Conservation (phyloP, 2,113 vertebrate species). For the Geococcyx californianus region DNA sequence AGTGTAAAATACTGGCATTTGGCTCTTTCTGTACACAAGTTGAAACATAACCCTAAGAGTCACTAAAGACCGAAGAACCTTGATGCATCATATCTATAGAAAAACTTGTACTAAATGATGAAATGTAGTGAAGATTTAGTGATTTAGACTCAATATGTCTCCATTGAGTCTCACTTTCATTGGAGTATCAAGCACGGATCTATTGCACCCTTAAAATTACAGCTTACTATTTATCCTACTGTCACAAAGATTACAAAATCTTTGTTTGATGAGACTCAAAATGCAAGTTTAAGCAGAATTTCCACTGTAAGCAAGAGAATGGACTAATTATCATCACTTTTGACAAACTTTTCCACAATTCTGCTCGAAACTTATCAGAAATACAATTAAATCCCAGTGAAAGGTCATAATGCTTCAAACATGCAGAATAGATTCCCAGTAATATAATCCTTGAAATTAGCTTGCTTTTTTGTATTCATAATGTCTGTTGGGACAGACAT, state of each 20-base stretch:
- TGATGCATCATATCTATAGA: not conserved
- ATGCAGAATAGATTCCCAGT: not conserved
- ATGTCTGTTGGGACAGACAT: not conserved
- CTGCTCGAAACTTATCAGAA: not conserved
- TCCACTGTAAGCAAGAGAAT: not conserved
- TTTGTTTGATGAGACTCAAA: not conserved
- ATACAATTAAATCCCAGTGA: not conserved
- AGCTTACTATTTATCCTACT: not conserved
- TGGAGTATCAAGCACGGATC: not conserved
- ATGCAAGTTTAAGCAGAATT: not conserved
- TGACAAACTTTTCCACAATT: not conserved
- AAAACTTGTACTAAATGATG: not conserved
- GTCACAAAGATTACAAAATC: not conserved
- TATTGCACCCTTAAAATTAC: not conserved
- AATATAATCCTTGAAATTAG: not conserved
- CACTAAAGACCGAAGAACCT: not conserved
- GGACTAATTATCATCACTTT: rapidly evolving
- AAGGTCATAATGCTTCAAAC: not conserved
- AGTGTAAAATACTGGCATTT: not conserved
- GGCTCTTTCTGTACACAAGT: not conserved
- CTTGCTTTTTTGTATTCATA: not conserved
- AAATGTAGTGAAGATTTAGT: not conserved
- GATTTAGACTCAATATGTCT: not conserved
- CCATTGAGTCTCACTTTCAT: not conserved
- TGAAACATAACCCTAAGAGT: not conserved